Conservation (phyloP, 2,113 vertebrate genomes). For the Megatriorchis doriae region DNA sequence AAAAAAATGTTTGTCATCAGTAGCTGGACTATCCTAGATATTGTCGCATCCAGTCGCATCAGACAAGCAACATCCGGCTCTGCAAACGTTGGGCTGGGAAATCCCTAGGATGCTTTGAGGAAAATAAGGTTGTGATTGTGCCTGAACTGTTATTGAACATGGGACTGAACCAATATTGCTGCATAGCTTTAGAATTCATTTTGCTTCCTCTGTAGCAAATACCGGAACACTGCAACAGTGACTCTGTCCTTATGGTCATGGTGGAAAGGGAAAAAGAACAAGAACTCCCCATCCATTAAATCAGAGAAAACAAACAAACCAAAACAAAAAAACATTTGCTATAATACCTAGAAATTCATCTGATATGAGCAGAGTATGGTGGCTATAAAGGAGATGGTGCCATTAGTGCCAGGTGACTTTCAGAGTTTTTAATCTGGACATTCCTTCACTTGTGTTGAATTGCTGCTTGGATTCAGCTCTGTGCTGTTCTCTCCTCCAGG, state of each 20-base stretch:
- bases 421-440: background rate
- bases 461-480: background rate
- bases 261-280: background rate
- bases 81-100: background rate
- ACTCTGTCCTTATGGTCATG: background rate
- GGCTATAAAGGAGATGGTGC: background rate
- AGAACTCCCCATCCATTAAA: fast-evolving
- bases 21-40: background rate
- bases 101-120: background rate
- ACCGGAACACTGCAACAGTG: background rate
- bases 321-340: background rate
- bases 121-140: background rate
- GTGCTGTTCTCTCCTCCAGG: background rate
- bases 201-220: background rate
- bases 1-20: background rate
- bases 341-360: background rate
- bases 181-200: background rate
- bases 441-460: background rate
- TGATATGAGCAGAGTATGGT: background rate
- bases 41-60: background rate
- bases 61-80: background rate
- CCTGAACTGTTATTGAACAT: background rate
- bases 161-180: background rate
- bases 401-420: background rate
- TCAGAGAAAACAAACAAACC: background rate